Base-by-base conservation (phyloP, 2,113 vertebrate genomes). In the Hippocampus zosterae region DNA sequence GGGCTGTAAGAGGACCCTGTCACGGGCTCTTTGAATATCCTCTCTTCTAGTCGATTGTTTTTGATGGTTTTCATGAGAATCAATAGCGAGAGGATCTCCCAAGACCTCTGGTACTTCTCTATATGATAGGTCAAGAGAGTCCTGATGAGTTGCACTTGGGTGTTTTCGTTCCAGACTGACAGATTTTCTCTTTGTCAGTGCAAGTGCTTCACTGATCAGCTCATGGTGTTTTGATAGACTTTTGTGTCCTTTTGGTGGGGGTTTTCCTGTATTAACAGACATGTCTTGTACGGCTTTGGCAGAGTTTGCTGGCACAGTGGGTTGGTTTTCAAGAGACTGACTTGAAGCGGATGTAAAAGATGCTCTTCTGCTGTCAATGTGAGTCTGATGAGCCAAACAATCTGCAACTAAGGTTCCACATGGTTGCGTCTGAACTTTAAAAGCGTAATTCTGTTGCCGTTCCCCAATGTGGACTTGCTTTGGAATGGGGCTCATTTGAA, bases 271-370 rank as follows among this genome's bases (percentile, higher is more conserved):
- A 65, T 83, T 90, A 40, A 57, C 59, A 77, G 91, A 91, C 91
- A 92, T 91, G 70, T 92, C 88, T 67, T 90, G 52, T 21, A 81
- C 81, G 23, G 67, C 67, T 88, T 85, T 91, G 48, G 88, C n/a
- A 63, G 74, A 80, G 66, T 91, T 91, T 69, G 90, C 86, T 56
- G 91, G 90, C 62, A 77, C 73, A 40, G 81, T 87, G 25, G n/a
- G 61, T 19, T 75, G 69, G 72, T 66, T 78, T 75, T 67, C 79
- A 65, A 7, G 72, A 8, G 65, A 67, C 23, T 66, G 56, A 71
- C 29, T 46, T 18, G 23, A 48, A 59, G 65, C 7, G 46, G 65
- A 61, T 67, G 37, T 69, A 68, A 74, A 68, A 41, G 42, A n/a
- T 52, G 19, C 44, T 25, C 46, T 78, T n/a, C 74, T 76, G 29